Evolutionary conservation across 2,888 invertebrate genomes (phyloP), one percentile per base, ranked within the genome.

Genomic region (Drosophila monieri): DNA sequence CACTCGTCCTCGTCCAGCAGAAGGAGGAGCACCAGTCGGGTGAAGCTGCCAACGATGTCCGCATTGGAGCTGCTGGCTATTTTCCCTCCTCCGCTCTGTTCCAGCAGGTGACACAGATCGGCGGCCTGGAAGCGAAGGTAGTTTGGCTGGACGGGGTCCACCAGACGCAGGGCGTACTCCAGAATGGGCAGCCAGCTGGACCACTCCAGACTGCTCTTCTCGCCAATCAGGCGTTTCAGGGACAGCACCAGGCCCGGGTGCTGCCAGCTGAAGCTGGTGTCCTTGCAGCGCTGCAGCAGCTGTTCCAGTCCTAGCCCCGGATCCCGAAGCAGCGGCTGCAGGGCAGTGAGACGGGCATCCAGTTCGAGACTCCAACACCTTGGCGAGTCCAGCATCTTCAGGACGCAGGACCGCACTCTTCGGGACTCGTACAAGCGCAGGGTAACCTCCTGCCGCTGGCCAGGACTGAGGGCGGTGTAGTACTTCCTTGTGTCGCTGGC

Each of bases 121-220:
- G 84, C 74, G 0, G 89, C 89, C 57, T 87, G 86, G 21, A 68
- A 88, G 66, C 91, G 89, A 46, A 90, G 68, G 64, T 85, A 86
- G 30, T 78, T 62, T 0, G 76, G 76, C 58, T 85, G 77, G 30
- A 68, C 78, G 15, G 91, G 88, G 25, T 88, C 75, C 1, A 84
- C 69, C 23, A 89, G 85, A 9, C 77, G 71, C 18, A 81, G 67
- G 1, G 84, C 64, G 68, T 90, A 90, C 15, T 78, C 76, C 35
- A 91, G 59, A 3, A 89, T 66, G 1, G 74, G 39, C 41, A 76
- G 57, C 21, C 86, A 89, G 10, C 73, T 62, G 3, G 75, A 51
- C 12, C 71, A 73, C 12, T 84, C 76, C 3, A 80, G 56, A 0
- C 64, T 73, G 1, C 68, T 56, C 27, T 59, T 43, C 15, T 67